Evolutionary conservation across 2,113 vertebrate species (phyloP).

Genomic region (Xiphorhynchus elegans): DNA sequence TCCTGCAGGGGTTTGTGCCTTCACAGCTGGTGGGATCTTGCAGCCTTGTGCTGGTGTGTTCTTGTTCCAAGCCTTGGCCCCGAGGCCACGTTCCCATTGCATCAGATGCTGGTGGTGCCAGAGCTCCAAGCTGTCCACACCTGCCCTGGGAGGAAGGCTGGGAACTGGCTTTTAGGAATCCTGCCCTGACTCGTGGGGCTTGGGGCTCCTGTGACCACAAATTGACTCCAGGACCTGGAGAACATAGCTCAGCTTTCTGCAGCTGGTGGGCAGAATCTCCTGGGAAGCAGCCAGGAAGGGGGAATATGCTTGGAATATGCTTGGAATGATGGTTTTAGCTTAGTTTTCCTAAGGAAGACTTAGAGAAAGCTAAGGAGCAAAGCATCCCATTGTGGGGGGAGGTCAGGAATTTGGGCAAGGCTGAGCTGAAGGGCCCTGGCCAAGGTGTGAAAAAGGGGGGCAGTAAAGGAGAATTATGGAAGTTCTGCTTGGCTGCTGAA

Average conservation of each 20-base stretch:
- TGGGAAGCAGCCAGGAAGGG: background rate
- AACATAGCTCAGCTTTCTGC: background rate
- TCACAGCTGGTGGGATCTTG: background rate
- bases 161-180: background rate
- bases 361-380: background rate
- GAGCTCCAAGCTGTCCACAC: background rate
- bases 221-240: background rate
- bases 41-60: background rate
- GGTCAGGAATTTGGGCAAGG: background rate
- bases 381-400: accelerated
- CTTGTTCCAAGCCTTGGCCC: background rate
- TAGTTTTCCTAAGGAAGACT: background rate
- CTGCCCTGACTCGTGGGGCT: background rate
- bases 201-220: background rate
- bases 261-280: background rate
- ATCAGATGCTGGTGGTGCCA: background rate
- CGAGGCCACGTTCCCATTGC: background rate
- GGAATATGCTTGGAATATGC: background rate
- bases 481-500: background rate
- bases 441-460: accelerated
- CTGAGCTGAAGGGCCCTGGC: background rate
- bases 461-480: background rate
- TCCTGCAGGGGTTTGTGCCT: background rate
- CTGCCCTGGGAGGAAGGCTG: background rate
- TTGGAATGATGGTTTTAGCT: background rate